Base-by-base conservation (phyloP, 2,113 vertebrate genomes). In the Phalacrocorax carbo region DNA sequence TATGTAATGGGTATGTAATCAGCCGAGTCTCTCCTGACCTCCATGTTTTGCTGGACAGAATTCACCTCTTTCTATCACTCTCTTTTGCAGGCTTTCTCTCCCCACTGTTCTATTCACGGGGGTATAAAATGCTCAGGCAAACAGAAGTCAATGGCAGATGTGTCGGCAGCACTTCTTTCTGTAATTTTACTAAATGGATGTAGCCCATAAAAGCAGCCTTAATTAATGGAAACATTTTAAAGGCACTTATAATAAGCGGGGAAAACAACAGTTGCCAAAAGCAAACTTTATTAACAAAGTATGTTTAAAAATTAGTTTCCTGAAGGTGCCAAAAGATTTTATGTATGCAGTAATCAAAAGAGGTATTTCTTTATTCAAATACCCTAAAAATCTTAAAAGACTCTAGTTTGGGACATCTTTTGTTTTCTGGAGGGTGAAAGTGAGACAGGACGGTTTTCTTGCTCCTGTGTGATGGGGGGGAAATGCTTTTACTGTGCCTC, bases 161-260 rank as follows among this genome's bases (percentile, higher is more conserved):
- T 68, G 76, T 95, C 81, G 14, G 52, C 81, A 82, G 48, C 85
- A 83, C 73, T 93, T 84, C 93, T 84, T 95, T 94, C 86, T 68
- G 93, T 88, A 92, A 94, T 92, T 93, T 85, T 93, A 61, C 75
- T 94, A 92, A 94, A 92, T 82, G 91, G 75, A 94, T 94, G 89
- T 90, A 82, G 68, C 89, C 82, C 69, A 94, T 96, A 93, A 97
- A 86, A 96, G 40, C 86, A 87, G 86, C 23, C 27, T 82, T 92
- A 93, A 93, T 94, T 94, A 93, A 89, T 70, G 90, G 93, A 95
- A 91, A 86, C 91, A 94, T 95, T 93, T 96, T 92, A 97, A 97
- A 91, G 93, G 69, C 80, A 94, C 64, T 97, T 93, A 90, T 93
- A 91, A 94, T 94, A 85, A 94, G 84, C 34, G 2, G 1, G 25